Evolutionary conservation across 2,113 vertebrate genomes (phyloP), one percentile per base, ranked within the genome.

Genomic region (Arizona elegans): DNA sequence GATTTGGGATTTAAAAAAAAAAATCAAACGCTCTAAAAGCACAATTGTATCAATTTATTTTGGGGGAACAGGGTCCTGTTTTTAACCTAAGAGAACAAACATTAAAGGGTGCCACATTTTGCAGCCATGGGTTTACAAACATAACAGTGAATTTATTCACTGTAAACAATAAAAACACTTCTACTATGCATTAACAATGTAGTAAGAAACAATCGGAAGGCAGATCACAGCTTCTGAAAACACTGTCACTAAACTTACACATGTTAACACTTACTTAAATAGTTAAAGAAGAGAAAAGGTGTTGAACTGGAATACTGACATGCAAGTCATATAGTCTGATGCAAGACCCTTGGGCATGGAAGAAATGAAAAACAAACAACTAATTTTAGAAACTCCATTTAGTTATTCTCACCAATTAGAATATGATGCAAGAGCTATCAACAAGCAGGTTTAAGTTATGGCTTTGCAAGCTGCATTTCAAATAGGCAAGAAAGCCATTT

Each of bases 321-420:
- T 53, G 96, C 93, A 95, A 96, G 88, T 88, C 91, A 92, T 92
- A 95, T 85, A 93, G 96, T 97, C 96, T 98, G 97, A 98, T 96
- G 97, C 96, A 98, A 98, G 98, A 97, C 97, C 97, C 97, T 95
- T 96, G 97, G 96, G 97, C 97, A 97, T 96, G 97, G 95, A 96
- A 96, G 95, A 95, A 96, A 97, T 87, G 97, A 95, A 97, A 98
- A 98, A 97, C 95, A 97, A 97, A 96, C 96, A 97, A 97, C 97
- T 97, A 97, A 97, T 97, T 97, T 98, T 97, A 97, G 96, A 97
- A 96, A 90, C 93, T 97, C 97, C 93, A 97, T 96, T 96, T 95
- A 96, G 95, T 92, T 91, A 95, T 93, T 96, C 92, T 96, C 92
- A 94, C 97, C 96, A 97, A 98, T 97, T 97, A 98, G 94, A 97